Evolutionary conservation across 2,113 vertebrate species (phyloP).

Genomic region (Tychaedon coryphoeus): DNA sequence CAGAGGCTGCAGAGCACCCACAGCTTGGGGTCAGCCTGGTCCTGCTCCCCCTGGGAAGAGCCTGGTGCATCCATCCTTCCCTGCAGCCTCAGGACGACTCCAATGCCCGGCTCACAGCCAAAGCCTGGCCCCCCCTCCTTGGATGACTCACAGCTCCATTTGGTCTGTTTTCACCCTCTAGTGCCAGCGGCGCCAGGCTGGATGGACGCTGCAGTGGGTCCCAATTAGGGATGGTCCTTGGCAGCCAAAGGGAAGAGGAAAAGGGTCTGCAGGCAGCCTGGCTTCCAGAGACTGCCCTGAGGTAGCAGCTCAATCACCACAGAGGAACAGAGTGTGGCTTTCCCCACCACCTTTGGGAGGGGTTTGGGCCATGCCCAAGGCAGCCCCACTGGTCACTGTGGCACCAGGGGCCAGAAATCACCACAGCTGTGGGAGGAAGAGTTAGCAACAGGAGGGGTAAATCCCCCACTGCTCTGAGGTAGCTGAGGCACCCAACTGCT

Average conservation of each 20-base stretch:
- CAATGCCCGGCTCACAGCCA: not conserved
- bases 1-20: not conserved
- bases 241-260: not conserved
- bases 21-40: not conserved
- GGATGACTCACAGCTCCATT: constrained; percentile 1
- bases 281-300: not conserved
- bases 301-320: not conserved
- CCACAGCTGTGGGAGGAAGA: rapidly evolving
- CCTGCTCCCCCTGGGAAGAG: not conserved
- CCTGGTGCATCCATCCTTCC: not conserved
- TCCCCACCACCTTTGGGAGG: not conserved
- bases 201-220: not conserved
- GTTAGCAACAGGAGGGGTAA: not conserved
- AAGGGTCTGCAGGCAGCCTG: not conserved
- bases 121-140: not conserved
- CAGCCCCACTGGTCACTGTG: rapidly evolving
- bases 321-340: not conserved
- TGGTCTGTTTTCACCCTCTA: not conserved
- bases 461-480: not conserved
- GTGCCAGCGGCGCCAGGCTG: not conserved
- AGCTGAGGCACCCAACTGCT: not conserved
- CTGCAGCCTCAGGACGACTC: not conserved
- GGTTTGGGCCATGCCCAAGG: not conserved
- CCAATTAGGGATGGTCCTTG: not conserved
- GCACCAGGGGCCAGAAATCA: not conserved